Base-by-base conservation (phyloP, 2,797 vertebrate species). In the Falco naumanni region DNA sequence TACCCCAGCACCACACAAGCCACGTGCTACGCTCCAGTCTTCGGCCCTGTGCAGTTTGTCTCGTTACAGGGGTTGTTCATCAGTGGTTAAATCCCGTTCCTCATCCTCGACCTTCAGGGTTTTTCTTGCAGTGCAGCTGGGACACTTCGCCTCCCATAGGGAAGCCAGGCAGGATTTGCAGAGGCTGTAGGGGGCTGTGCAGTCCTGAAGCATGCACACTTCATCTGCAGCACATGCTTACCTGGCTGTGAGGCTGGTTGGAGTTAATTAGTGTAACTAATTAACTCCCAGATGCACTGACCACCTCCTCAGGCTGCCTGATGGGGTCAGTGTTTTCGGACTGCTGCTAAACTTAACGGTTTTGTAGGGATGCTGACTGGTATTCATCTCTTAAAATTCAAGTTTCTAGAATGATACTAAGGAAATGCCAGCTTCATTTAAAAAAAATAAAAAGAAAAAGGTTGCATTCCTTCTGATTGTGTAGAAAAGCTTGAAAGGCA, bases 21-120 rank as follows among this genome's bases (percentile, higher is more conserved):
- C n/a, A 1, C 10, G 1, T 3, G 28, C 83, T 9, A 2, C 39
- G 57, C 56, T 53, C 43, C 5, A 0, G 1, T 28, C 12, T 7
- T 15, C 19, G 37, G 31, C 43, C 63, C 25, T 11, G 29, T 19
- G 57, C n/a, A 54, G 54, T 68, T 34, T 18, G 33, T 33, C 51
- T 34, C 12, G 3, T 34, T 47, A 21, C 51, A 22, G 22, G 33
- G 1, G 21, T 41, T 16, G 29, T 15, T 31, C 39, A 3, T 31
- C 51, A 31, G 34, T 4, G 3, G 29, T 37, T 64, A 43, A 51
- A 57, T 57, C 63, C 28, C 19, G 6, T 25, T 81, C 22, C 24
- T 20, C 8, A 0, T 45, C 50, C 57, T 64, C 50, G 33, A 22
- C 19, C 11, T 57, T 43, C 17, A 13, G 29, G 16, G 63, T 21